These are phyloP conservation scores for Lycocerus yunnanus DNA, from an alignment of 2,888 invertebrate species.

Conservation along the genomic window DNA sequence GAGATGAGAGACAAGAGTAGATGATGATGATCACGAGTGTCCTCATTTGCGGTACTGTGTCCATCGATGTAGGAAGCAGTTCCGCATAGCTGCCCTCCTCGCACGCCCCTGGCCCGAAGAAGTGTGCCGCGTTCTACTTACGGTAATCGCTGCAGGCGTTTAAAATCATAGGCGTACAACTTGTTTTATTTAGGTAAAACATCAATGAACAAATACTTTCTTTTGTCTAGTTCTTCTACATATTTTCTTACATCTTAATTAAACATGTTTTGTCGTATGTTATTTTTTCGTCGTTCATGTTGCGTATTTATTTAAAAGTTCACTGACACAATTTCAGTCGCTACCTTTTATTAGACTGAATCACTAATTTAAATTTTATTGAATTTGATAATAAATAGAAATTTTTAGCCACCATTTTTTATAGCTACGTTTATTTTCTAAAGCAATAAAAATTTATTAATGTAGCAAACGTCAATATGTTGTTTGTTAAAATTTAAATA, in stretches of 20 bases:
- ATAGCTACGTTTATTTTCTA: neutral
- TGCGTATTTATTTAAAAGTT: neutral
- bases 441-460: neutral
- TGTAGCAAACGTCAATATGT: neutral
- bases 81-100: conserved; percentile 47
- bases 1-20: conserved; percentile 29
- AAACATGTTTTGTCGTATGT: neutral
- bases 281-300: neutral
- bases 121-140: conserved; percentile 53
- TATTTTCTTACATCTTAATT: neutral
- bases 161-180: conserved; percentile 44
- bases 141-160: conserved; percentile 44
- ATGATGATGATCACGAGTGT: conserved; percentile 42
- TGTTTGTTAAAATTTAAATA: neutral
- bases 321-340: neutral
- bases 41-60: conserved; percentile 51
- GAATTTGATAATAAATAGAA: neutral
- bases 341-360: neutral
- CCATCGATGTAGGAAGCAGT: conserved; percentile 54
- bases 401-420: neutral
- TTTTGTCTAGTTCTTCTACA: neutral
- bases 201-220: neutral
- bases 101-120: conserved; percentile 37
- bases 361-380: neutral
- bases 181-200: conserved; percentile 11